phyloP scores from a whole-genome alignment of 1,140 invertebrate species.

The Drosophila punjabiensis region DNA sequence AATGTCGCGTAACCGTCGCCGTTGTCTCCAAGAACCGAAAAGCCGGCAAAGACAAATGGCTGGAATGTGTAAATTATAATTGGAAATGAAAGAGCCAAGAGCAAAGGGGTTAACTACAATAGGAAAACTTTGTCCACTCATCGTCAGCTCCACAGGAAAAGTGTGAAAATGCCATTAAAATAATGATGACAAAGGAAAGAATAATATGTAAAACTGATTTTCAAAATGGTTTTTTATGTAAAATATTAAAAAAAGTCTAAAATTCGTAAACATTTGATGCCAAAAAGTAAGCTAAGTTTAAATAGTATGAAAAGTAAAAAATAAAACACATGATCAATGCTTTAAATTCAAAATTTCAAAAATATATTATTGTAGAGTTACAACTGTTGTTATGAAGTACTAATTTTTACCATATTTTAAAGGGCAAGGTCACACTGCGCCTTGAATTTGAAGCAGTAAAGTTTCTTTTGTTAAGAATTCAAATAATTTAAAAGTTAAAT shows the following conservation, averaged over 20 bases:
- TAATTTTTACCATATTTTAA: background rate
- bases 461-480: background rate
- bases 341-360: background rate
- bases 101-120: constrained; percentile 20
- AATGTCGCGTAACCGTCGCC: constrained; percentile 66
- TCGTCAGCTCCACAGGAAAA: constrained; percentile 2
- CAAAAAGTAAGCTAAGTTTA: background rate
- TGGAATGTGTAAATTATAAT: constrained; percentile 80
- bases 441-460: background rate
- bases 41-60: constrained; percentile 69
- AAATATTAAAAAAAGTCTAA: background rate
- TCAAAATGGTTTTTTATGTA: background rate
- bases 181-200: background rate
- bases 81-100: constrained; percentile 55
- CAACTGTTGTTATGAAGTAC: background rate
- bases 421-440: background rate
- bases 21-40: constrained; percentile 28
- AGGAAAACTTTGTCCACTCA: constrained; percentile 37
- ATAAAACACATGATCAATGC: background rate
- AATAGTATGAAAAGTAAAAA: background rate
- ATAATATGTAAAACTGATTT: background rate
- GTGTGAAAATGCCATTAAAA: constrained; percentile 19
- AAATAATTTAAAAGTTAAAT: background rate
- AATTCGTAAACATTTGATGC: no score
- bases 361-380: no score